Conservation (phyloP, 2,888 invertebrate genomes). For the Drosophila engyochracea region DNA sequence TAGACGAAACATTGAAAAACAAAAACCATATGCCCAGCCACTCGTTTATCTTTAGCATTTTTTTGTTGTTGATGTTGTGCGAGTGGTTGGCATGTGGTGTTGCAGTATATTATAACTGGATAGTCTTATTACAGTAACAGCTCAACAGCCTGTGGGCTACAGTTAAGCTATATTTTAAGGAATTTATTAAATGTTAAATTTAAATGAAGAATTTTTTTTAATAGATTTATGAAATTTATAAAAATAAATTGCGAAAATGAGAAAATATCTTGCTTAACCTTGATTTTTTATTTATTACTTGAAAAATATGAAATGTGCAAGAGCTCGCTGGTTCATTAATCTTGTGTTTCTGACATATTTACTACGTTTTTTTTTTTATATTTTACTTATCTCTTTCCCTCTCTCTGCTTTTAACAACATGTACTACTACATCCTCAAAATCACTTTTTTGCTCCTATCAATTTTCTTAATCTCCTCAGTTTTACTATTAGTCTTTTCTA, state of each 20-base stretch:
- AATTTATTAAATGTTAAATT: not conserved
- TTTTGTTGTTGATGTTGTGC: conserved; percentile 5
- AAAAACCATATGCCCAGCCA: conserved; percentile 22
- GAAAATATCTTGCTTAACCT: not conserved
- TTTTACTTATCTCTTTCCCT: not conserved
- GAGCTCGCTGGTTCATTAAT: not conserved
- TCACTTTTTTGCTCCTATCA: too few species aligned
- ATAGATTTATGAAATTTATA: not conserved
- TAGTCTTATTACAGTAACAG: conserved; percentile 2
- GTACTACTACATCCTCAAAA: not conserved
- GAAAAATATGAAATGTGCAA: not conserved
- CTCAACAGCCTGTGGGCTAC: not conserved
- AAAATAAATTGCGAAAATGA: not conserved
- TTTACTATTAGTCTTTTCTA: not conserved
- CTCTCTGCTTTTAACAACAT: not conserved
- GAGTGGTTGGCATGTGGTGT: conserved; percentile 26
- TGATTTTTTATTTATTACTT: not conserved
- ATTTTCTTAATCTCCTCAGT: too few species aligned
- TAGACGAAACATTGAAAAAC: conserved; percentile 23
- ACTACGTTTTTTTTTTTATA: not conserved
- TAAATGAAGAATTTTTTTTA: not conserved
- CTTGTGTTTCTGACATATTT: not conserved
- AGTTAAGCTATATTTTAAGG: not conserved
- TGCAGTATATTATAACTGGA: not conserved
- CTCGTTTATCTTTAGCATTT: conserved; percentile 5